Percentiles rank a stretch among this genome's conserved stretches.
Evolutionary conservation across 2,888 invertebrate genomes (phyloP).

Genomic region (Lampropteryx suffumata): DNA sequence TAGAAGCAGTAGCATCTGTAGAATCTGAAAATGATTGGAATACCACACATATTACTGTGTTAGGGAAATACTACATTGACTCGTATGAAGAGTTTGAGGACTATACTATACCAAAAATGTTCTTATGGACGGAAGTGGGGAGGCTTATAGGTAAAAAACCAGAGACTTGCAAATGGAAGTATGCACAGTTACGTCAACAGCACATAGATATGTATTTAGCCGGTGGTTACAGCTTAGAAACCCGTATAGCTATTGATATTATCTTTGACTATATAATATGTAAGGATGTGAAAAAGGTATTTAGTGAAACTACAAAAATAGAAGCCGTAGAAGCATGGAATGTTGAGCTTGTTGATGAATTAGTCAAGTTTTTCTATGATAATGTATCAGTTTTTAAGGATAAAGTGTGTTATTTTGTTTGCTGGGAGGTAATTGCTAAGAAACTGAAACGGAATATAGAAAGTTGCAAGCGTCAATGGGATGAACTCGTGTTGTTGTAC

Average conservation of each 20-base stretch:
- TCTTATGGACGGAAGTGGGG: constrained; percentile 73
- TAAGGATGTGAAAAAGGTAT: constrained; percentile 52
- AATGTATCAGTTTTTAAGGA: constrained; percentile 70
- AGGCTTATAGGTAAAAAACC: constrained; percentile 61
- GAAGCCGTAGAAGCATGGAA: constrained; percentile 45
- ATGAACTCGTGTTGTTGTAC: constrained; percentile 56
- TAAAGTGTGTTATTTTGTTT: constrained; percentile 61
- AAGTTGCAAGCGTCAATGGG: constrained; percentile 61
- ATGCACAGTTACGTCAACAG: constrained; percentile 47
- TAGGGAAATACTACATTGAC: constrained; percentile 70
- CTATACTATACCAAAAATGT: constrained; percentile 64
- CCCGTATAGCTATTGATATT: constrained; percentile 58
- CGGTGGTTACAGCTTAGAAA: constrained; percentile 51
- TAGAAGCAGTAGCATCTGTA: neutral
- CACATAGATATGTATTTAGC: constrained; percentile 56
- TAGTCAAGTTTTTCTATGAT: constrained; percentile 64
- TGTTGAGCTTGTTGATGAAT: constrained; percentile 51
- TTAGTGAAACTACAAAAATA: constrained; percentile 34
- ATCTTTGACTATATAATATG: constrained; percentile 66
- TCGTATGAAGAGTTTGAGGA: constrained; percentile 71
- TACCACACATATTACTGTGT: constrained; percentile 58
- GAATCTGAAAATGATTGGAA: constrained; percentile 50
- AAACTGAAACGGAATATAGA: constrained; percentile 47
- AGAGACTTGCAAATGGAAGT: constrained; percentile 58
- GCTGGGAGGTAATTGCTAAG: constrained; percentile 56